Evolutionary conservation across 2,888 invertebrate genomes (phyloP).

Genomic region (Ennomos quercinarius): DNA sequence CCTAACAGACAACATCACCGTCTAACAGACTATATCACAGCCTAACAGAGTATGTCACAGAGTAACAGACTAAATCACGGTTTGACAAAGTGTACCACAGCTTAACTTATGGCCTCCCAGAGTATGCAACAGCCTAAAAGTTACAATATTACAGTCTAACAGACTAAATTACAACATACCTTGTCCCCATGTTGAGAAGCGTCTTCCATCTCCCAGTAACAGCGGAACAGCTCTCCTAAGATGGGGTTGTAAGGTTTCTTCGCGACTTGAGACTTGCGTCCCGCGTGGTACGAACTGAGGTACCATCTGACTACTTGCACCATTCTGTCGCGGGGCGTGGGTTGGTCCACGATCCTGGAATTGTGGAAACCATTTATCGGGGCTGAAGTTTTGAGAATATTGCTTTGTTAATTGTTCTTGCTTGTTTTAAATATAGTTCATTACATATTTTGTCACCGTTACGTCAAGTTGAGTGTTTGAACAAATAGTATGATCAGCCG

Average conservation of each 20-base stretch:
- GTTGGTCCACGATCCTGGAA: constrained; percentile 94
- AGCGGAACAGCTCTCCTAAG: constrained; percentile 97
- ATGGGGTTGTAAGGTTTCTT: constrained; percentile 99
- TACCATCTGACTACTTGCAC: constrained; percentile 98
- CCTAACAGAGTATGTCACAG: not conserved
- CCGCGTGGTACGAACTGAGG: constrained; percentile 99
- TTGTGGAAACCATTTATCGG: not conserved
- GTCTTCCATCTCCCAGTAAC: constrained; percentile 92
- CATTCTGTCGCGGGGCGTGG: constrained; percentile 95
- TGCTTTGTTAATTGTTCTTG: too few relatives aligned
- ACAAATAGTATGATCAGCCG: too few relatives aligned
- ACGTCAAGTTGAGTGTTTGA: too few relatives aligned
- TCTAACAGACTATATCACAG: too few relatives aligned
- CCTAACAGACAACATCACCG: too few relatives aligned
- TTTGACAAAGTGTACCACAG: not conserved
- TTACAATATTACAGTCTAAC: not conserved
- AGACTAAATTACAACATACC: constrained; percentile 42
- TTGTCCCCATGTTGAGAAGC: constrained; percentile 58
- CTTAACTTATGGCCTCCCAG: not conserved
- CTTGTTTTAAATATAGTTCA: too few relatives aligned
- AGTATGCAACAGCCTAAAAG: too few relatives aligned
- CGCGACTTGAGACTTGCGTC: constrained; percentile 97
- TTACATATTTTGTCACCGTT: too few relatives aligned
- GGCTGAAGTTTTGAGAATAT: too few relatives aligned
- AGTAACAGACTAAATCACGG: too few relatives aligned